Evolutionary conservation across 2,888 invertebrate genomes (phyloP).

Genomic region (Hirtodrosophila duncani): DNA sequence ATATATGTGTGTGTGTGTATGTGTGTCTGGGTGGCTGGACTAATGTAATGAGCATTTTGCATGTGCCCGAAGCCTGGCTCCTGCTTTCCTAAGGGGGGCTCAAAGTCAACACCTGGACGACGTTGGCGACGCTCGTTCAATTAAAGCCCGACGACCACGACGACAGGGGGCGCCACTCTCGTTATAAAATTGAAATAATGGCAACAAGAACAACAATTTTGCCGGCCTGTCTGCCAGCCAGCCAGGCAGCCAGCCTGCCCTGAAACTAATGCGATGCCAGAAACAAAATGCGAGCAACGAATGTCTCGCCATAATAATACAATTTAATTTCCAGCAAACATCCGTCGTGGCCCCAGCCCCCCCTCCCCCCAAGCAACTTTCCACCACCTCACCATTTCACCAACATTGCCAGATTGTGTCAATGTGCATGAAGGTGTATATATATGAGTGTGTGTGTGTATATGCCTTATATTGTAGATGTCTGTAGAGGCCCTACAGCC

Average conservation of each 20-base stretch:
- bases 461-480: constrained; percentile 2
- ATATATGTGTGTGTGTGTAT: background rate
- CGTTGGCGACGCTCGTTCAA: constrained; percentile 44
- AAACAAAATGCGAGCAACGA: constrained; percentile 53
- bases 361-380: background rate
- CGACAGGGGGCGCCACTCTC: constrained; percentile 31
- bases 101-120: constrained; percentile 62
- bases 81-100: constrained; percentile 33
- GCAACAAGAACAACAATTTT: constrained; percentile 64
- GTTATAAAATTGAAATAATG: constrained; percentile 72
- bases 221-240: constrained; percentile 34
- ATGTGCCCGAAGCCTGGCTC: too few relatives aligned
- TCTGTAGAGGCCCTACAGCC: constrained; percentile 5
- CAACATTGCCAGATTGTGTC: constrained; percentile 43
- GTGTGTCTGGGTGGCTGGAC: constrained; percentile 1
- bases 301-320: constrained; percentile 74
- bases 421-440: constrained; percentile 40
- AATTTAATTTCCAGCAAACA: constrained; percentile 72
- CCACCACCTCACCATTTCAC: background rate
- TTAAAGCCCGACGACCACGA: constrained; percentile 45
- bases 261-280: constrained; percentile 67
- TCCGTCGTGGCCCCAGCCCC: constrained; percentile 40
- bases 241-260: constrained; percentile 11
- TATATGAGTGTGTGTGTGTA: constrained; percentile 3
- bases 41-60: constrained; percentile 69